These are phyloP conservation scores for Acholoe squamosa DNA, from an alignment of 2,888 invertebrate species.

Conservation along the genomic window DNA sequence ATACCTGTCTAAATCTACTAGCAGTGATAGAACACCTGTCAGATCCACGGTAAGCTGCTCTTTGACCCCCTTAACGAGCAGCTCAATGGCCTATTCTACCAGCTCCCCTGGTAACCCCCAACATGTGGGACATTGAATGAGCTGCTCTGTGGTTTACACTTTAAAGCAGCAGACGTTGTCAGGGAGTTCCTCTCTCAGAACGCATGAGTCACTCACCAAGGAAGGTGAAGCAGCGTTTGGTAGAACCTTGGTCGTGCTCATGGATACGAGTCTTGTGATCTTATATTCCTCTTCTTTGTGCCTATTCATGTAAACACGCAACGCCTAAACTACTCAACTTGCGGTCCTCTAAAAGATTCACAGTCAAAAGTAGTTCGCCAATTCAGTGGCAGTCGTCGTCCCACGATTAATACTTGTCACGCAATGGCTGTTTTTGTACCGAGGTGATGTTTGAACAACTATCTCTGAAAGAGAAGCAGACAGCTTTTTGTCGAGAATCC, in stretches of 20 bases:
- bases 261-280: background rate
- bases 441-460: conserved; percentile 7
- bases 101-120: background rate
- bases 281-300: conserved; percentile 14
- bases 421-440: background rate
- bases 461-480: background rate
- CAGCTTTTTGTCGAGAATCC: too few relatives aligned
- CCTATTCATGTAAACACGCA: background rate
- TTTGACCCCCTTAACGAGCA: background rate
- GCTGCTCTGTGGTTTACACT: background rate
- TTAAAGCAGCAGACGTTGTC: background rate
- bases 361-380: background rate
- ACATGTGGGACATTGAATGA: background rate
- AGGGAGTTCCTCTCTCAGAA: background rate
- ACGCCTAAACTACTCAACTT: conserved; percentile 5
- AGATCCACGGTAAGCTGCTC: background rate
- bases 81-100: background rate
- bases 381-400: background rate
- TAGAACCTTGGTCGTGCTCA: background rate
- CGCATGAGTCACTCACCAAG: background rate
- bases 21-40: too few relatives aligned
- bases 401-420: background rate
- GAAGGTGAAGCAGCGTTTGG: background rate
- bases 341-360: conserved; percentile 12
- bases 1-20: too few relatives aligned